Evolutionary conservation across 2,113 vertebrate species (phyloP).

Genomic region (Gymnogyps californianus): DNA sequence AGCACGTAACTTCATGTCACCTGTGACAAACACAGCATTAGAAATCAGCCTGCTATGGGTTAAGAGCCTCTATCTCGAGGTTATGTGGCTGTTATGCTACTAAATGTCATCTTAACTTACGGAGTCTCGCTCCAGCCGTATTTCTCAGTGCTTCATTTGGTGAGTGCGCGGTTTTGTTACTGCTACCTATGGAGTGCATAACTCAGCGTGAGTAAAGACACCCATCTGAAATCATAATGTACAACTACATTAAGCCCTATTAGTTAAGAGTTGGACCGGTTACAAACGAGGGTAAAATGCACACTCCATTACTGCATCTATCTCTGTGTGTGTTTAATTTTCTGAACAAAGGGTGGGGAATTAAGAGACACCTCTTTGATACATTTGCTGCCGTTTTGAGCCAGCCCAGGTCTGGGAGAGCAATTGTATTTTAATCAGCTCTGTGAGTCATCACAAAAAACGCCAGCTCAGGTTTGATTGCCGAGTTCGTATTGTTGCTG

Average conservation of each 20-base stretch:
- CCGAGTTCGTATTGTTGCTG: neutral
- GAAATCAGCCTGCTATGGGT: neutral
- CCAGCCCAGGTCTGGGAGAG: neutral
- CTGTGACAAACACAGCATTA: slow-evolving; percentile 9
- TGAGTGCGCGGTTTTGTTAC: fast-evolving
- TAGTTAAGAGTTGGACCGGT: slow-evolving; percentile 5
- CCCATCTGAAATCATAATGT: neutral
- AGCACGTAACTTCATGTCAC: neutral
- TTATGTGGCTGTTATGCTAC: slow-evolving; percentile 22
- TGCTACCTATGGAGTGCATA: neutral
- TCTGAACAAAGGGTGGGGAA: slow-evolving; percentile 14
- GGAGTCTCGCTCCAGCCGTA: neutral
- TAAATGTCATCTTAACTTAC: slow-evolving; percentile 39
- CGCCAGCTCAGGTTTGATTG: slow-evolving; percentile 28
- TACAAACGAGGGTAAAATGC: neutral
- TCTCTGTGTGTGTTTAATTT: neutral
- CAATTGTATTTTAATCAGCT: slow-evolving; percentile 8
- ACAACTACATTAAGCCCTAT: neutral
- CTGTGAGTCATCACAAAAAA: slow-evolving; percentile 1
- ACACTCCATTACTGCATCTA: neutral
- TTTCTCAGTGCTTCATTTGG: neutral
- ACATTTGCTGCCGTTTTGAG: neutral
- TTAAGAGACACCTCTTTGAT: neutral
- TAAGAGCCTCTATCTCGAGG: neutral
- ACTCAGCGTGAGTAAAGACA: neutral